Evolutionary conservation across 2,113 vertebrate genomes (phyloP).

Genomic region (Emberiza fucata): DNA sequence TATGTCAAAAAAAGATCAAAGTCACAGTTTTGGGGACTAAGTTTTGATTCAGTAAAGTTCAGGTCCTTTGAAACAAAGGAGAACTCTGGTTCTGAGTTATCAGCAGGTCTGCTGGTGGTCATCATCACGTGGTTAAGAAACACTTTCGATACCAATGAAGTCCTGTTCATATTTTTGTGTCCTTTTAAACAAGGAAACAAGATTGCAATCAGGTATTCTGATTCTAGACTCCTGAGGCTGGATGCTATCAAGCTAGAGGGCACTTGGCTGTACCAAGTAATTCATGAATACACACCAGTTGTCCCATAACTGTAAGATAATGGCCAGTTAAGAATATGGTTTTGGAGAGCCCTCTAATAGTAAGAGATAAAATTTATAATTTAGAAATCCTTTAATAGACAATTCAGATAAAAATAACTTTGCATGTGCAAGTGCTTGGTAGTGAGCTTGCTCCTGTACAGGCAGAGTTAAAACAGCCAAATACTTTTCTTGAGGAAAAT

Average conservation of each 20-base stretch:
- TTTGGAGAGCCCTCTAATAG: not conserved
- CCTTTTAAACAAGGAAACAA: not conserved
- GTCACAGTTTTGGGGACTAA: not conserved
- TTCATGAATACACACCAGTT: not conserved
- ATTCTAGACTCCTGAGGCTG: not conserved
- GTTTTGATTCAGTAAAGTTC: not conserved
- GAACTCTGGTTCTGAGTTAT: not conserved
- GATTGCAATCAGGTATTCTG: not conserved
- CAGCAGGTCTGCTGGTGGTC: not conserved
- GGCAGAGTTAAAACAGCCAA: not conserved
- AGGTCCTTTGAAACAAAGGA: not conserved
- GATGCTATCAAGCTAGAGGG: not conserved
- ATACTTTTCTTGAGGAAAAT: not conserved
- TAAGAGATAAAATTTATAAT: not conserved
- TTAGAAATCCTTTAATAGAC: not conserved
- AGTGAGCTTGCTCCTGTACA: not conserved
- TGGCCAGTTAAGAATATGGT: not conserved
- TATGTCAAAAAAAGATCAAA: not conserved
- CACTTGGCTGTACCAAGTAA: not conserved
- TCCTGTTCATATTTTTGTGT: not conserved
- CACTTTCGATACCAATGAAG: accelerated
- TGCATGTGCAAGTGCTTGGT: not conserved
- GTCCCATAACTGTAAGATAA: not conserved
- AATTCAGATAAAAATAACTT: not conserved
- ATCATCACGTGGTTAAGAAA: not conserved